phyloP scores from a whole-genome alignment of 2,888 invertebrate species.

The Onthophagus sagittarius region DNA sequence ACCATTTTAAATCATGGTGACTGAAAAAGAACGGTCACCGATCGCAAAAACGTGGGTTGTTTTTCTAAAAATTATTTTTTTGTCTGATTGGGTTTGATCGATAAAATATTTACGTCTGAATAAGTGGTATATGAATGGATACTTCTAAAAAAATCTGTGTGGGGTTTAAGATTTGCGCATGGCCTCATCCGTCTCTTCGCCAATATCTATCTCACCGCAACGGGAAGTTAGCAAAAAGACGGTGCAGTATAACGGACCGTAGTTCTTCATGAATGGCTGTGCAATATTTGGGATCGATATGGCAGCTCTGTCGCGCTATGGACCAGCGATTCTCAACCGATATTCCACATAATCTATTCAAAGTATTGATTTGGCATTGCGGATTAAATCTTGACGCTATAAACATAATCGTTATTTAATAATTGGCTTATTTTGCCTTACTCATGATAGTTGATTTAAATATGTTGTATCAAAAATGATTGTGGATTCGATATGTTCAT shows the following conservation, averaged over 20 bases:
- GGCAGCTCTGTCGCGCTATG: conserved; percentile 26
- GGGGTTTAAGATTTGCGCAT: neutral
- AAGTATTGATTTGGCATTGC: no score
- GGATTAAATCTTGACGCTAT: no score
- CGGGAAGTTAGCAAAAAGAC: conserved; percentile 28
- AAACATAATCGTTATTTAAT: no score
- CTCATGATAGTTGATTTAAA: no score
- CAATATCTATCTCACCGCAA: neutral
- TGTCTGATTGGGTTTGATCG: no score
- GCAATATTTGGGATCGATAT: conserved; percentile 41
- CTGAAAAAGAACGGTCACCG: no score
- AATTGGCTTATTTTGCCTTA: no score
- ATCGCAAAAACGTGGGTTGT: no score
- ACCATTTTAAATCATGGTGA: no score
- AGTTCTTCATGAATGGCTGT: conserved; percentile 39
- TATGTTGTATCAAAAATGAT: no score
- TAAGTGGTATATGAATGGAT: neutral
- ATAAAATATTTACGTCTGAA: neutral
- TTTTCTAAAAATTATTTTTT: no score
- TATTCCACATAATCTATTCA: neutral
- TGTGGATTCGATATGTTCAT: no score
- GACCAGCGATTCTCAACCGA: conserved; percentile 30
- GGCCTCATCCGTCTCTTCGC: neutral
- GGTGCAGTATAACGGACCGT: conserved; percentile 37
- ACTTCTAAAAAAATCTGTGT: neutral